phyloP scores from a whole-genome alignment of 2,888 invertebrate genomes.

The Caenorhabditis wallacei region DNA sequence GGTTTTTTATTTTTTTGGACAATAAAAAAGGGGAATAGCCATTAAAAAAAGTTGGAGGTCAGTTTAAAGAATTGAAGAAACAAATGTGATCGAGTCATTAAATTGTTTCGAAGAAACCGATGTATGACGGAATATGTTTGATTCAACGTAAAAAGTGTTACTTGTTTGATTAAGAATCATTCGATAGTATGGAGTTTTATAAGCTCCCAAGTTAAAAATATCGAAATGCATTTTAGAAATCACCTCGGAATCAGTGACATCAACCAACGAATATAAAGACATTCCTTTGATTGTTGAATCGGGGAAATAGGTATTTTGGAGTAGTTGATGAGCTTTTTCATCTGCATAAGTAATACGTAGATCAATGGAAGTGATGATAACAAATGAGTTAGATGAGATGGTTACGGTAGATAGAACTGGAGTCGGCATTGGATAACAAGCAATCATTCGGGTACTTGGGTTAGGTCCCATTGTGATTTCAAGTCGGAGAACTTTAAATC shows the following conservation, averaged over 20 bases:
- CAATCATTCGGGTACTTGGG: slow-evolving; percentile 54
- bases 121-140: slow-evolving; percentile 63
- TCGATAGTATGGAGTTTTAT: slow-evolving; percentile 70
- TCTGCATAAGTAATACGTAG: slow-evolving; percentile 64
- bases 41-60: slow-evolving; percentile 43
- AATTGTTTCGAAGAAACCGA: slow-evolving; percentile 59
- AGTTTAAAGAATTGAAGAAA: slow-evolving; percentile 52
- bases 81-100: slow-evolving; percentile 64
- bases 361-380: slow-evolving; percentile 67
- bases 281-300: slow-evolving; percentile 57
- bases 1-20: slow-evolving; percentile 16
- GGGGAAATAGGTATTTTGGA: slow-evolving; percentile 16
- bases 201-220: slow-evolving; percentile 68
- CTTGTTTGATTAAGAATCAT: slow-evolving; percentile 61
- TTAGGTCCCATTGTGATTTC: slow-evolving; percentile 62
- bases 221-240: slow-evolving; percentile 56
- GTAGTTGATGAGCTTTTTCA: slow-evolving; percentile 59
- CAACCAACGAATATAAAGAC: slow-evolving; percentile 66
- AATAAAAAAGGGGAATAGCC: slow-evolving; percentile 13
- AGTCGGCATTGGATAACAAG: slow-evolving; percentile 68
- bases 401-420: slow-evolving; percentile 69
- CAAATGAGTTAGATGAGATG: slow-evolving; percentile 64
- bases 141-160: slow-evolving; percentile 66
- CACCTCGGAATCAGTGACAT: slow-evolving; percentile 62
- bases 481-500: slow-evolving; percentile 72